Conservation (phyloP, 2,113 vertebrate species). For the Oryzias melastigma region DNA sequence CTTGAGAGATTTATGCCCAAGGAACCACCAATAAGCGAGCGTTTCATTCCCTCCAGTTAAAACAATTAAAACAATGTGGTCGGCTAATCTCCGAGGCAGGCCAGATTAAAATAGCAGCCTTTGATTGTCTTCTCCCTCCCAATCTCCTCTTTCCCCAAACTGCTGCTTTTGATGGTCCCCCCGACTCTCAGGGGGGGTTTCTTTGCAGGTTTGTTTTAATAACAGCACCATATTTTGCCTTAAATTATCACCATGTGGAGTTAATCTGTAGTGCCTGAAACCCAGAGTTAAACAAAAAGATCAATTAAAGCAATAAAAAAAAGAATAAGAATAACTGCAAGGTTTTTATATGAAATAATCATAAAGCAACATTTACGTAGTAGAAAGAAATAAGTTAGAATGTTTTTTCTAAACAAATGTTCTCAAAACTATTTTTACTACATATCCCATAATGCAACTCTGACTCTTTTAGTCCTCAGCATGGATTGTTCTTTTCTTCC, state of each 20-base stretch:
- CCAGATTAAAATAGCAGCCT: slow-evolving; percentile 81
- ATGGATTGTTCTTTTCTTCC: not conserved
- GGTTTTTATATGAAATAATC: not conserved
- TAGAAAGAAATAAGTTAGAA: no score
- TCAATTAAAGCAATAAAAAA: not conserved
- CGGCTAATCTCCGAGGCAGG: slow-evolving; percentile 78
- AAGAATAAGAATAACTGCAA: slow-evolving; percentile 2
- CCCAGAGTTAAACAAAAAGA: slow-evolving; percentile 36
- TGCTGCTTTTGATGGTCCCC: slow-evolving; percentile 55
- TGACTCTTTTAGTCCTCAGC: not conserved
- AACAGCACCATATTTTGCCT: slow-evolving; percentile 75
- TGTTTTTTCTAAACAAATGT: no score
- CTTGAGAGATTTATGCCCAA: slow-evolving; percentile 79
- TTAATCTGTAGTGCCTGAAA: slow-evolving; percentile 55
- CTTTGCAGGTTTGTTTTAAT: slow-evolving; percentile 76
- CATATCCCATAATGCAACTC: slow-evolving; percentile 13
- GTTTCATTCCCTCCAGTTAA: slow-evolving; percentile 75
- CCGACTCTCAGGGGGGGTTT: slow-evolving; percentile 33
- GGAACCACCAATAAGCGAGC: slow-evolving; percentile 72
- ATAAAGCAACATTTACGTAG: not conserved
- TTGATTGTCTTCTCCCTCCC: slow-evolving; percentile 74
- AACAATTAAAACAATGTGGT: slow-evolving; percentile 84
- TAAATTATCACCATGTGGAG: slow-evolving; percentile 70
- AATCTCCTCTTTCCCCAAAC: slow-evolving; percentile 55
- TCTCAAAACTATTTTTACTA: not conserved